These are phyloP conservation scores for Aselliscus stoliczkanus DNA, from an alignment of 2,797 vertebrate species.

Conservation along the genomic window DNA sequence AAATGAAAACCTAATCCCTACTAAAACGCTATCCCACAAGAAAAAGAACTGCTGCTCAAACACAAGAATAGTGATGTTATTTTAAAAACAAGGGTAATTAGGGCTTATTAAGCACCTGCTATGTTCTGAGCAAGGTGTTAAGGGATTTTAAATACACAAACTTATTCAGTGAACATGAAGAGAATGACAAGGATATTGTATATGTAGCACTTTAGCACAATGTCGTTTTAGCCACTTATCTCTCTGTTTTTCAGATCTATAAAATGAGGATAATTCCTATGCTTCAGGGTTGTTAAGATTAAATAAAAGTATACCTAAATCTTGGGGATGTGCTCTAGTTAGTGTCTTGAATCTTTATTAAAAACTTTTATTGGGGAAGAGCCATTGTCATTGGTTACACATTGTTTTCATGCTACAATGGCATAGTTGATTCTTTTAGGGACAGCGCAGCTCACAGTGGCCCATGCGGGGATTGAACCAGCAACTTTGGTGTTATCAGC, in stretches of 20 bases:
- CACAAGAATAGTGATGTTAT: neutral
- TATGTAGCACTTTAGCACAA: neutral
- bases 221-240: neutral
- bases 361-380: no score
- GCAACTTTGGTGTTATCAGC: no score
- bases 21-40: neutral
- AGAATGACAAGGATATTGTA: neutral
- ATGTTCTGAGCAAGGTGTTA: neutral
- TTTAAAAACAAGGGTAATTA: neutral
- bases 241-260: neutral
- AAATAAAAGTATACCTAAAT: slow-evolving; percentile 1
- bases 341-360: neutral
- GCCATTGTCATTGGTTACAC: no score
- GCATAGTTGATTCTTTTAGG: no score
- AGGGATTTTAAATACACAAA: neutral
- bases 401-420: no score
- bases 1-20: neutral
- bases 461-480: no score
- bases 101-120: neutral
- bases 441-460: no score
- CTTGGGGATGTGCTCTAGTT: neutral
- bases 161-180: neutral
- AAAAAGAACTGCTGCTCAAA: neutral
- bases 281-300: neutral
- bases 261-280: neutral